Base-by-base conservation (phyloP, 2,797 vertebrate species). In the Melanotaenia maccullochi region DNA sequence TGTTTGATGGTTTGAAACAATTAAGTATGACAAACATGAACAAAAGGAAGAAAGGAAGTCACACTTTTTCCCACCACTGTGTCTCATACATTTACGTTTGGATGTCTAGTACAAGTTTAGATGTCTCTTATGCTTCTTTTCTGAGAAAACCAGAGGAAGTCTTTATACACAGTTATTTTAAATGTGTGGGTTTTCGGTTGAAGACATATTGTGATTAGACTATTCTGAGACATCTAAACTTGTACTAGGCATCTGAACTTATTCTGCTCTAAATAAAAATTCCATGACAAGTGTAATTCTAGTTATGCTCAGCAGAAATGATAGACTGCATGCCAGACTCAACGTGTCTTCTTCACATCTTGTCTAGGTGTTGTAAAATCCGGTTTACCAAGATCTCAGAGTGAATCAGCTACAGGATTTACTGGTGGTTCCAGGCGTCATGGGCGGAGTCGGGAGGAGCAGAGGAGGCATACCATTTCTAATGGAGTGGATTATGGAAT, bases 401-500 rank as follows among this genome's bases (percentile, higher is more conserved):
- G 92, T 4, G 95, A 96, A 69, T 86, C 89, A 8, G 84, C 88
- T 1, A 87, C 89, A 1, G 95, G 94, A 9, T 56, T 93, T 62
- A 86, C 78, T 0, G 93, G 93, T 0, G 90, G 88, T 0, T 49
- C 89, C 61, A 91, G 88, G 64, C 89, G 93, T 24, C 95, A 95
- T 25, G 91, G 92, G 71, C 89, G 95, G 16, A 90, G 89, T 52
- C 94, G 94, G 8, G 95, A 95, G 0, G 96, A 96, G 3, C 96
- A 94, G 67, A 92, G 97, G 47, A 92, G 98, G 33, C 97, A 99
- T 81, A 99, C 98, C 67, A 96, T 99, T 85, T 94, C 97, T 80
- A 96, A 90, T 0, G 97, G 97, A 0, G 95, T 98, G 75, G 97
- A 99, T 90, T 99, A 97, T 7, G 91, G 94, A 83, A 88, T 95